Percentiles rank a stretch among this genome's conserved stretches.
Conservation (phyloP, 2,797 vertebrate genomes). For the Anabacerthia variegaticeps region DNA sequence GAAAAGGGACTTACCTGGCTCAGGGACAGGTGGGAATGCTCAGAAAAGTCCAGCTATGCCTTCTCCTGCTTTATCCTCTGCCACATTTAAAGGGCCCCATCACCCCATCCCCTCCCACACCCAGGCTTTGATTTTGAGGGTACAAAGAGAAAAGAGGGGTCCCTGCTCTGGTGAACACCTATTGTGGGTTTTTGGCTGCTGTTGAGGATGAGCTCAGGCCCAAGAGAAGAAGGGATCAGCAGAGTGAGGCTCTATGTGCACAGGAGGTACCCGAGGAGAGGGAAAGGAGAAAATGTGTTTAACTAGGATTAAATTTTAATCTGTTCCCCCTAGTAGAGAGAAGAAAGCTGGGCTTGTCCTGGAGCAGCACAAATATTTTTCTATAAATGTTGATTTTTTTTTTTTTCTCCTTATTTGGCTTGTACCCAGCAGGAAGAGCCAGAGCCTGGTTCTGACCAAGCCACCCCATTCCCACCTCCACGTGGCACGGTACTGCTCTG, state of each 20-base stretch:
- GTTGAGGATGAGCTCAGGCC: neutral
- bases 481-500: fast-evolving
- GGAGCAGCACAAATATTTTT: neutral
- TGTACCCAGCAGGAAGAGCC: fast-evolving
- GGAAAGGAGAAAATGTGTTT: conserved; percentile 25
- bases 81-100: fast-evolving
- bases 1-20: neutral
- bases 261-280: neutral
- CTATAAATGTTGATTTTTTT: neutral
- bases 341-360: neutral
- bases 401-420: neutral
- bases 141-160: fast-evolving
- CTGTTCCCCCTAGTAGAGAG: neutral
- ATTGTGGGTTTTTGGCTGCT: fast-evolving
- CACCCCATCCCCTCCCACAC: neutral
- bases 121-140: neutral
- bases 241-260: neutral
- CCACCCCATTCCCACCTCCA: neutral
- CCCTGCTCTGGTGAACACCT: neutral
- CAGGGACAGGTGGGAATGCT: neutral
- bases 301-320: conserved; percentile 35
- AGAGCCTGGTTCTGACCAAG: neutral
- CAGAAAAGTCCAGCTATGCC: neutral
- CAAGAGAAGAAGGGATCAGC: neutral
- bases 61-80: neutral